Percentiles rank a stretch among this genome's conserved stretches.
These are phyloP conservation scores for Cynodonichthys magdalenae DNA, from an alignment of 2,797 vertebrate species.

Conservation along the genomic window DNA sequence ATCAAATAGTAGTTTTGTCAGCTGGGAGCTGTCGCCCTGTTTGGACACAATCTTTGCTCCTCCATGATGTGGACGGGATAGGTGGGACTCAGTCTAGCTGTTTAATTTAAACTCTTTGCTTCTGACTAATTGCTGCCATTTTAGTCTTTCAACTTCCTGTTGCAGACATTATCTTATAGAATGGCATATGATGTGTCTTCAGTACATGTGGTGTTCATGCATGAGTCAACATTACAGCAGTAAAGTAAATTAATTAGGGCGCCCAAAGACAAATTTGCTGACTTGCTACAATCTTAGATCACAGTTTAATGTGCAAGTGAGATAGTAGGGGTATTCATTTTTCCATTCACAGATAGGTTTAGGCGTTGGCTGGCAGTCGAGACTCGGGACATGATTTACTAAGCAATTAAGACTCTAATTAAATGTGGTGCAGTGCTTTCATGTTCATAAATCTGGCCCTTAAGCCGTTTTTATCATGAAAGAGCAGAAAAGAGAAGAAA, in stretches of 20 bases:
- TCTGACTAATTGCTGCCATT: neutral
- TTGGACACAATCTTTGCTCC: too few relatives aligned
- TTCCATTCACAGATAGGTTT: neutral
- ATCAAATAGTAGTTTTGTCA: too few relatives aligned
- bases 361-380: neutral
- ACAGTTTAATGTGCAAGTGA: neutral
- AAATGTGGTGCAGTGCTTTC: conserved; percentile 10
- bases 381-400: neutral
- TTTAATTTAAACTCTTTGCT: too few relatives aligned
- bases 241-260: neutral
- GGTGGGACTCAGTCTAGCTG: too few relatives aligned
- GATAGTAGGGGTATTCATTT: neutral
- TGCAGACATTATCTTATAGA: neutral
- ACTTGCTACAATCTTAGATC: neutral
- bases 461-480: conserved; percentile 12
- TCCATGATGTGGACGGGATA: too few relatives aligned
- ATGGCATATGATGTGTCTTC: too few relatives aligned
- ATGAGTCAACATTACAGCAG: neutral
- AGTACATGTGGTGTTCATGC: neutral
- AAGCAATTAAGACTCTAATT: conserved; percentile 12
- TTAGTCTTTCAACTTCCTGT: neutral
- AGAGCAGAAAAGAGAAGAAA: neutral
- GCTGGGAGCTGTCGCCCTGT: too few relatives aligned
- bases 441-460: neutral
- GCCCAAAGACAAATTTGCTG: neutral